Conservation (phyloP, 2,113 vertebrate species). For the Meles meles region DNA sequence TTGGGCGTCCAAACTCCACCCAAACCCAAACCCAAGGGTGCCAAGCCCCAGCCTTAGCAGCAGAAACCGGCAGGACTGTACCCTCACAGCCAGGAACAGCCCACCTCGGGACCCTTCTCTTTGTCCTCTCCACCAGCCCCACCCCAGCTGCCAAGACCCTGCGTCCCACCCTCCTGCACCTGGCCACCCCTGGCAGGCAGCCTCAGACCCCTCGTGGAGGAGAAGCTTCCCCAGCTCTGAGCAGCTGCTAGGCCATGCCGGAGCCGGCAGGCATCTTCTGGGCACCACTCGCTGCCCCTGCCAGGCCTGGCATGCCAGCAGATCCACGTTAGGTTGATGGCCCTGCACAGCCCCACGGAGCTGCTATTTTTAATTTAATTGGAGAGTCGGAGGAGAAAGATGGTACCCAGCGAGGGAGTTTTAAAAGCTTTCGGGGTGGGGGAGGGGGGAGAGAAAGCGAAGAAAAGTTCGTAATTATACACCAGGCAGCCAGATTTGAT, state of each 20-base stretch:
- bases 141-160: constrained; percentile 45
- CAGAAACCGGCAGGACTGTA: neutral
- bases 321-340: constrained; percentile 33
- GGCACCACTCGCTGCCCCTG: constrained; percentile 28
- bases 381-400: constrained; percentile 64
- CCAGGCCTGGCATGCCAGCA: constrained; percentile 52
- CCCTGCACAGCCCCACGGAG: constrained; percentile 46
- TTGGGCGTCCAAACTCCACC: neutral
- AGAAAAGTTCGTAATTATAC: constrained; percentile 72
- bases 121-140: constrained; percentile 9
- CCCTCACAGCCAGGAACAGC: neutral
- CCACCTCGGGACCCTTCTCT: neutral
- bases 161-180: constrained; percentile 59
- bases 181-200: constrained; percentile 66
- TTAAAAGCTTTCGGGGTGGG: constrained; percentile 49
- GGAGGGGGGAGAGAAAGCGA: neutral
- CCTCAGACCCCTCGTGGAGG: neutral
- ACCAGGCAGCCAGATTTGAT: constrained; percentile 63
- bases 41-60: neutral
- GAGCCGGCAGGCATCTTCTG: constrained; percentile 32
- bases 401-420: constrained; percentile 58
- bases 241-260: constrained; percentile 52
- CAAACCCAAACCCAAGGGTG: neutral
- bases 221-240: neutral
- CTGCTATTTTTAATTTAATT: constrained; percentile 79